A percentile compares a stretch with the other conserved stretches of the same genome.
phyloP scores from a whole-genome alignment of 2,797 vertebrate species.

The Balearica regulorum region DNA sequence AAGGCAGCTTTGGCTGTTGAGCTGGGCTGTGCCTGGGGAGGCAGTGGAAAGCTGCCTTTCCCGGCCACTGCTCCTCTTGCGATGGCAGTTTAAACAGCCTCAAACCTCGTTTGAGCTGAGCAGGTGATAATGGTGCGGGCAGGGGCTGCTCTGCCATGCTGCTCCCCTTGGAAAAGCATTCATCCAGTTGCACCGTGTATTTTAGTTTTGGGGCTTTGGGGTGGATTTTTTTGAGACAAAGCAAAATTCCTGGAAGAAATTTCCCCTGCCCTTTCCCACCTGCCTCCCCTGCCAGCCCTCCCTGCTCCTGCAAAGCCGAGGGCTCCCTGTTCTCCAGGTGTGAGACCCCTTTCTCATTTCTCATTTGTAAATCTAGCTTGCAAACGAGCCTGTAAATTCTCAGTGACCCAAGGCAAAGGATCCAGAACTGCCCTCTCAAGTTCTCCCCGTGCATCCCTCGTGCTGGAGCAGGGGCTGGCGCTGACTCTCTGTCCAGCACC shows the following conservation, averaged over 20 bases:
- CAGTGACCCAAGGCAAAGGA: fast-evolving
- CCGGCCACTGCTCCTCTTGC: background rate
- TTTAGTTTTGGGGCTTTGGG: background rate
- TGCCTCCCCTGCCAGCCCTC: background rate
- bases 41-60: background rate
- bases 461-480: background rate
- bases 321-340: background rate
- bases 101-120: background rate
- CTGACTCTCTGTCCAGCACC: fast-evolving
- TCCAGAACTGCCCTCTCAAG: fast-evolving
- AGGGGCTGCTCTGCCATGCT: background rate
- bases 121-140: fast-evolving
- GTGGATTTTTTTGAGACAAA: background rate
- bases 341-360: background rate
- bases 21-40: background rate
- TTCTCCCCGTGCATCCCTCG: fast-evolving
- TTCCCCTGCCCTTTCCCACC: no score
- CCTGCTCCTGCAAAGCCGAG: background rate
- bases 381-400: fast-evolving
- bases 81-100: background rate
- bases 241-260: background rate
- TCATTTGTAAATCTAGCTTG: background rate
- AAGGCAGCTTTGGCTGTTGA: background rate
- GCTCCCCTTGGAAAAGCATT: background rate
- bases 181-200: fast-evolving